Evolutionary conservation across 2,113 vertebrate species (phyloP).

Genomic region (Caracal caracal): DNA sequence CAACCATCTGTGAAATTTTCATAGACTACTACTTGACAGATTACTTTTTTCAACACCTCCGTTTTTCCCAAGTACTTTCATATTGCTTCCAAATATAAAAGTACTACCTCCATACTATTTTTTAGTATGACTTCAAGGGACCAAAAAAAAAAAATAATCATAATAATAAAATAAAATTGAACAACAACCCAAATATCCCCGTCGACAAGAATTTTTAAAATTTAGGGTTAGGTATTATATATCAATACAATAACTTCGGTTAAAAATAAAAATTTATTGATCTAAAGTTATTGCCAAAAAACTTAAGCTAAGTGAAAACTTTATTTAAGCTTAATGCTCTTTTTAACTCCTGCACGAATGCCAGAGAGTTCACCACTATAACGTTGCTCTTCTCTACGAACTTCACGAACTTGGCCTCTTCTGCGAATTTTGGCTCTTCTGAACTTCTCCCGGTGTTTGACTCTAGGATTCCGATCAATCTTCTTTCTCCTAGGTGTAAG

Average conservation of each 20-base stretch:
- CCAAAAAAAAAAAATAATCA: background rate
- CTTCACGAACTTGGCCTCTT: constrained; percentile 95
- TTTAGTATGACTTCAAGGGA: background rate
- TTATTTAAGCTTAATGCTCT: constrained; percentile 94
- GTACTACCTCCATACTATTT: background rate
- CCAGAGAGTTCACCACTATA: constrained; percentile 94
- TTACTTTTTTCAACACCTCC: background rate
- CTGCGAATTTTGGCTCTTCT: constrained; percentile 94
- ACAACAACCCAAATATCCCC: background rate
- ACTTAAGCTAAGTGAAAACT: background rate
- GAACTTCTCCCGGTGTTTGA: constrained; percentile 97
- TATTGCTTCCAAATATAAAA: background rate
- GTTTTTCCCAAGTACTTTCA: background rate
- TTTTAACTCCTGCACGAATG: constrained; percentile 97
- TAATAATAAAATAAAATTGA: background rate
- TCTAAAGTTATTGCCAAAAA: background rate
- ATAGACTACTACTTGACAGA: background rate
- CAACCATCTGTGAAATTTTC: background rate
- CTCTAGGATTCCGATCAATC: constrained; percentile 96
- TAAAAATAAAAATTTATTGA: constrained; percentile 66
- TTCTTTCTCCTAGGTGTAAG: constrained; percentile 97
- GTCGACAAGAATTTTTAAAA: background rate
- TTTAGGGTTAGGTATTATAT: background rate
- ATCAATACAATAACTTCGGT: constrained; percentile 13
- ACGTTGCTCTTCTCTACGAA: constrained; percentile 89